Base-by-base conservation (phyloP, 1,140 invertebrate species). In the Heterodera carotae region DNA sequence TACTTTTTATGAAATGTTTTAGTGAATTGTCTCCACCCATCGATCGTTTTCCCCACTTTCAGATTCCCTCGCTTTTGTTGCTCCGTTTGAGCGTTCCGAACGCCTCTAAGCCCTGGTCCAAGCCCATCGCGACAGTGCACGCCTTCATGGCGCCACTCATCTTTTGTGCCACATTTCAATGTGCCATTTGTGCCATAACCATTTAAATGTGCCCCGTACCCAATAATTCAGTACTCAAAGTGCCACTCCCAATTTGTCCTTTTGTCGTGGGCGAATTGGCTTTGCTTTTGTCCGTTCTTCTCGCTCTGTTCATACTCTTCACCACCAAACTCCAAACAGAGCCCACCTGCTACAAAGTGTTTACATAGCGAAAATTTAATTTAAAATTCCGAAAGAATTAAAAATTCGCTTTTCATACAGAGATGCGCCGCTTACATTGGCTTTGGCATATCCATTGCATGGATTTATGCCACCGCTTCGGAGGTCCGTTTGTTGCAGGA, bases 401-500 rank as follows among this genome's bases (percentile, higher is more conserved):
- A 43, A 8, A 43, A 43, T 43, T 6, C 39, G 12, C 2, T 67
- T 53, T 79, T 31, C 43, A 43, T 83, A 43, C 76, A 86, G 84
- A 67, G 75, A 34, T 62, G 85, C 29, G 69, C 71, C 27, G 90
- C 91, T 27, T 92, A 91, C 85, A 70, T 91, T 18, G 92, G 91
- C 59, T 93, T 93, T 86, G 60, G 90, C 7, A 87, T 90, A 22
- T 91, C 92, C 29, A 90, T 92, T 76, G 80, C 91, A 31, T 91
- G 91, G 89, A 92, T 93, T 53, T 92, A 92, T 87, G 82, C 89
- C 74, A 86, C 92, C 10, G 91, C 92, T 53, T 89, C 91, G 80
- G 92, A 93, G 87, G 91, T 93, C 10, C n/a, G 25, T 64, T 34
- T 18, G 39, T 25, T 36, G n/a, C n/a, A n/a, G n/a, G n/a, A n/a